A percentile compares a stretch with the other conserved stretches of the same genome.
Evolutionary conservation across 2,113 vertebrate species (phyloP).

Genomic region (Pedionomus torquatus): DNA sequence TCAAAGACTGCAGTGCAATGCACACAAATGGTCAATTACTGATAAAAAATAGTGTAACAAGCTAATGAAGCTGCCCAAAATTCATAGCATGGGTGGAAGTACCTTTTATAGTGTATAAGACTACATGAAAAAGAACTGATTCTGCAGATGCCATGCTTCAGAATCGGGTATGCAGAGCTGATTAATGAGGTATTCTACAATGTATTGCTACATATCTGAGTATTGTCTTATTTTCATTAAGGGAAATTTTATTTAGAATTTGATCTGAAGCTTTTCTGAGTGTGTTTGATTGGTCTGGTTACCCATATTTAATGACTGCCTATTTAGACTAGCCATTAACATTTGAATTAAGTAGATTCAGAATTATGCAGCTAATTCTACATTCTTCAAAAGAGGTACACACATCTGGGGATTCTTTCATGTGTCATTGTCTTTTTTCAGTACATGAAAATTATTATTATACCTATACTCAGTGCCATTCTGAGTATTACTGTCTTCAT

Average conservation of each 20-base stretch:
- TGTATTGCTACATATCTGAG: background rate
- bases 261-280: background rate
- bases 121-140: background rate
- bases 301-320: background rate
- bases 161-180: background rate
- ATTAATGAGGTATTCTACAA: background rate
- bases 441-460: background rate
- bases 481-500: background rate
- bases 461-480: background rate
- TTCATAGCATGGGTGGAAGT: background rate
- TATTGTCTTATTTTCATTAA: background rate
- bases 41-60: background rate
- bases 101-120: background rate
- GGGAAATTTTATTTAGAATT: background rate
- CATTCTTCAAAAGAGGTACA: background rate
- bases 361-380: constrained; percentile 26
- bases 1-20: background rate
- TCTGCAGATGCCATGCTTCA: background rate
- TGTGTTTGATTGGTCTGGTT: background rate
- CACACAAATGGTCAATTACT: background rate
- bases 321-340: background rate
- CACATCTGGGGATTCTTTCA: background rate
- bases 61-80: background rate
- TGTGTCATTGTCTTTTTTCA: background rate
- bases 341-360: background rate